A percentile compares a stretch with the other conserved stretches of the same genome.
Conservation (phyloP, 2,113 vertebrate species). For the Siniperca chuatsi region DNA sequence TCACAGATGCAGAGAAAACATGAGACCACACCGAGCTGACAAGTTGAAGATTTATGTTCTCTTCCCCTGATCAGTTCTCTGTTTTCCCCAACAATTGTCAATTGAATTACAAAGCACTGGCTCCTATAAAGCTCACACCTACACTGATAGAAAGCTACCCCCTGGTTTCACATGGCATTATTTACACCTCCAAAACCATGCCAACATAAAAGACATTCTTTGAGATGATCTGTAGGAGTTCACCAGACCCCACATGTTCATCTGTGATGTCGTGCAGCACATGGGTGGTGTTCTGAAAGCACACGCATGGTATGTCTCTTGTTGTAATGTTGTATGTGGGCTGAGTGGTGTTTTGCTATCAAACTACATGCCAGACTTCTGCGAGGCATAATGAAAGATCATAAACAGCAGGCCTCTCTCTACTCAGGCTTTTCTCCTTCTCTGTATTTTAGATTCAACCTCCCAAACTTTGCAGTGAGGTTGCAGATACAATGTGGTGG, state of each 20-base stretch:
- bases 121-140: conserved; percentile 62
- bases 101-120: conserved; percentile 41
- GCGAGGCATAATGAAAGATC: conserved; percentile 40
- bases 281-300: conserved; percentile 53
- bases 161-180: conserved; percentile 46
- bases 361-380: conserved; percentile 38
- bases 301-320: conserved; percentile 49
- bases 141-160: conserved; percentile 40
- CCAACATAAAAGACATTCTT: conserved; percentile 48
- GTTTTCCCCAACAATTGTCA: conserved; percentile 64
- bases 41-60: conserved; percentile 13
- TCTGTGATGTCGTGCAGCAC: conserved; percentile 41
- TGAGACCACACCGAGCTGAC: conserved; percentile 6
- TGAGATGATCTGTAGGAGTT: conserved; percentile 50
- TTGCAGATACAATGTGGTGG: not conserved
- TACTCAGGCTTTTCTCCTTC: not conserved
- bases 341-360: conserved; percentile 40
- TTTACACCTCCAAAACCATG: conserved; percentile 40
- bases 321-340: conserved; percentile 50
- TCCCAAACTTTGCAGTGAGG: conserved; percentile 23
- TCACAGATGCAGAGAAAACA: conserved; percentile 26
- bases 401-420: conserved; percentile 33
- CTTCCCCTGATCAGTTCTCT: conserved; percentile 28
- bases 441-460: conserved; percentile 11
- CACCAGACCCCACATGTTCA: conserved; percentile 26